Conservation (phyloP, 1,140 invertebrate genomes). For the Drepana arcuata region DNA sequence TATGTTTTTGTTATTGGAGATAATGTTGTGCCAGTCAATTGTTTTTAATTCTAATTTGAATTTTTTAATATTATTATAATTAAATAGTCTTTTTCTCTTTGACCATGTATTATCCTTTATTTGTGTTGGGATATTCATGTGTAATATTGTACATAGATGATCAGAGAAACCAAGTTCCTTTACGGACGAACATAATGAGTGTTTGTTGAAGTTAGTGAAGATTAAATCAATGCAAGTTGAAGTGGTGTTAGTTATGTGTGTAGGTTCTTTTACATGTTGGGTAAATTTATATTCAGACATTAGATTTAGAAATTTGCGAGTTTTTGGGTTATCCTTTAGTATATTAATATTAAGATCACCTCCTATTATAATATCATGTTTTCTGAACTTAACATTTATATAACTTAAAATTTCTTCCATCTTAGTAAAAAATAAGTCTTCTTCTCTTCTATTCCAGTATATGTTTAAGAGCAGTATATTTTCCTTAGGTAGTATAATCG, state of each 20-base stretch:
- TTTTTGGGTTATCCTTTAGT: neutral
- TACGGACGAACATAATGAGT: neutral
- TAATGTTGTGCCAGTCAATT: slow-evolving; percentile 10
- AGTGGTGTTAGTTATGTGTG: slow-evolving; percentile 6
- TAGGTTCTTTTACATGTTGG: slow-evolving; percentile 16
- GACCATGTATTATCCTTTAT: slow-evolving; percentile 5
- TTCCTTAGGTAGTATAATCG: too few relatives aligned
- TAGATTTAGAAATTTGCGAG: neutral
- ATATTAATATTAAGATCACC: slow-evolving; percentile 3
- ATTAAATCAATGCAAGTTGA: slow-evolving; percentile 15
- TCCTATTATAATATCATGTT: too few relatives aligned
- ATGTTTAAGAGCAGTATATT: too few relatives aligned
- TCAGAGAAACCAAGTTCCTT: slow-evolving; percentile 11
- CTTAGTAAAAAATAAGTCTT: too few relatives aligned
- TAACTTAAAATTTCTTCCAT: too few relatives aligned
- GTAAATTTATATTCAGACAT: slow-evolving; percentile 12
- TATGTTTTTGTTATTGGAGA: slow-evolving; percentile 7
- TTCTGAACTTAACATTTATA: too few relatives aligned
- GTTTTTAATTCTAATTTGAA: slow-evolving; percentile 13
- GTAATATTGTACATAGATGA: too few relatives aligned
- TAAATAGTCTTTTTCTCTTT: slow-evolving; percentile 12
- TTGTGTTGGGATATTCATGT: slow-evolving; percentile 2
- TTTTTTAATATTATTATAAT: slow-evolving; percentile 9
- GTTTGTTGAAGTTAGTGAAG: slow-evolving; percentile 12
- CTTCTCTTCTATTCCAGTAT: too few relatives aligned